These are phyloP conservation scores for Mesorhabditis spiculigera DNA, from an alignment of 2,888 invertebrate genomes.

Conservation along the genomic window DNA sequence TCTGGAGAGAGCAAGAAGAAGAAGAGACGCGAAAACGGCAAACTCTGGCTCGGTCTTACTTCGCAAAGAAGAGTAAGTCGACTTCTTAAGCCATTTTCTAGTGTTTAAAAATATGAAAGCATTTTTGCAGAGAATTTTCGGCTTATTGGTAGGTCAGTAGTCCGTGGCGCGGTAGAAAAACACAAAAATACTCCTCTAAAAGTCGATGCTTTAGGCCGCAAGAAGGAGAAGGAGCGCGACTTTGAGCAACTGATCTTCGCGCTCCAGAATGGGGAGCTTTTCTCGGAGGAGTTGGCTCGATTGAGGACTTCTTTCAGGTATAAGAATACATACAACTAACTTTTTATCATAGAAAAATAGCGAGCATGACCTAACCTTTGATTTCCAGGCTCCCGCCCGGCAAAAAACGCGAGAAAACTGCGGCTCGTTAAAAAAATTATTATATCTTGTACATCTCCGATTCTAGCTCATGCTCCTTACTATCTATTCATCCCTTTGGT, in stretches of 20 bases:
- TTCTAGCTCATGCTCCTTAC: too few relatives aligned
- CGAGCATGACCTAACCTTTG: neutral
- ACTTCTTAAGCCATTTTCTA: neutral
- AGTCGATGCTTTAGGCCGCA: neutral
- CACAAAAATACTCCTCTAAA: conserved; percentile 49
- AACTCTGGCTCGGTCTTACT: conserved; percentile 47
- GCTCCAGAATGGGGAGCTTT: conserved; percentile 56
- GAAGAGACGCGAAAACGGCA: conserved; percentile 50
- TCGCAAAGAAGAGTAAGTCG: conserved; percentile 44
- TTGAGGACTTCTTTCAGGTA: conserved; percentile 50
- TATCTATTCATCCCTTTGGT: too few relatives aligned
- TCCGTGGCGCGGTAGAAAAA: conserved; percentile 55
- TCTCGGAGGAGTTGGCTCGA: conserved; percentile 54
- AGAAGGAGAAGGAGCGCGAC: conserved; percentile 44
- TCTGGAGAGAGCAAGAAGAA: conserved; percentile 50
- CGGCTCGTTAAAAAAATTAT: neutral
- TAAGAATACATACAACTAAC: neutral
- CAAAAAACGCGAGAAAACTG: conserved; percentile 1
- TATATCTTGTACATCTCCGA: too few relatives aligned
- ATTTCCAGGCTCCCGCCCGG: neutral
- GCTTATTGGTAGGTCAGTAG: conserved; percentile 54
- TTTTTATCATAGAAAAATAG: neutral
- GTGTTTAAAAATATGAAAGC: conserved; percentile 43
- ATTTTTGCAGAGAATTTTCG: conserved; percentile 54
- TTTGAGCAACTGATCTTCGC: conserved; percentile 54